Conservation (phyloP, 2,797 vertebrate genomes). For the Lutra lutra region DNA sequence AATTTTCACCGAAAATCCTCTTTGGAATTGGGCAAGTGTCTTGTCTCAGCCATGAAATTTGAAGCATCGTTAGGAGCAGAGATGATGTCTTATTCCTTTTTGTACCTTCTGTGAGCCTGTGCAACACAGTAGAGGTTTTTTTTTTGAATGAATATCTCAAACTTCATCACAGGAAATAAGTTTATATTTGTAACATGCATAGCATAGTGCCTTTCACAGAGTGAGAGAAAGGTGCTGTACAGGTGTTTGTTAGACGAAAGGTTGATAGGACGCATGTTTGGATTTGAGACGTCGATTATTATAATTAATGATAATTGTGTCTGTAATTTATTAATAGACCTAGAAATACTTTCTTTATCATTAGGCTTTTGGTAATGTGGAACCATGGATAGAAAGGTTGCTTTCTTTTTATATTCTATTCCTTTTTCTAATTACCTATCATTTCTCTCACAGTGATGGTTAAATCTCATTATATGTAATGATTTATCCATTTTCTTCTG, state of each 20-base stretch:
- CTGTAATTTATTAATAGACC: conserved; percentile 66
- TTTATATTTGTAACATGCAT: conserved; percentile 53
- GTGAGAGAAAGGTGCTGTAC: neutral
- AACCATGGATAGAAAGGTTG: conserved; percentile 46
- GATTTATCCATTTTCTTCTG: conserved; percentile 73
- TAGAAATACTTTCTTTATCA: conserved; percentile 58
- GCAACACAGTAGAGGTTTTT: neutral
- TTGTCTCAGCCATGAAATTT: conserved; percentile 3
- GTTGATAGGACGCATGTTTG: conserved; percentile 35
- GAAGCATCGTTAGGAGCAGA: conserved; percentile 17
- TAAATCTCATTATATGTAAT: conserved; percentile 79
- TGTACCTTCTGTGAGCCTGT: neutral
- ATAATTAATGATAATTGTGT: conserved; percentile 59
- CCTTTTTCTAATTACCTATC: conserved; percentile 73
- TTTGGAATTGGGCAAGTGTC: conserved; percentile 24
- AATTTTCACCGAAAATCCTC: neutral
- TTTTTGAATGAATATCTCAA: neutral
- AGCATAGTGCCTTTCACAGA: neutral
- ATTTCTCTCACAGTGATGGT: conserved; percentile 75
- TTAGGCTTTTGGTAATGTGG: conserved; percentile 56
- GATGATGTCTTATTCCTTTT: neutral
- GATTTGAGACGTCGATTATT: conserved; percentile 43
- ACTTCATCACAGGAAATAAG: conserved; percentile 36
- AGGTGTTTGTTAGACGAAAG: conserved; percentile 62
- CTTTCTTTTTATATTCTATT: conserved; percentile 73